These are phyloP conservation scores for Scaptomyza cyrtandrae DNA, from an alignment of 2,888 invertebrate genomes.

Conservation along the genomic window DNA sequence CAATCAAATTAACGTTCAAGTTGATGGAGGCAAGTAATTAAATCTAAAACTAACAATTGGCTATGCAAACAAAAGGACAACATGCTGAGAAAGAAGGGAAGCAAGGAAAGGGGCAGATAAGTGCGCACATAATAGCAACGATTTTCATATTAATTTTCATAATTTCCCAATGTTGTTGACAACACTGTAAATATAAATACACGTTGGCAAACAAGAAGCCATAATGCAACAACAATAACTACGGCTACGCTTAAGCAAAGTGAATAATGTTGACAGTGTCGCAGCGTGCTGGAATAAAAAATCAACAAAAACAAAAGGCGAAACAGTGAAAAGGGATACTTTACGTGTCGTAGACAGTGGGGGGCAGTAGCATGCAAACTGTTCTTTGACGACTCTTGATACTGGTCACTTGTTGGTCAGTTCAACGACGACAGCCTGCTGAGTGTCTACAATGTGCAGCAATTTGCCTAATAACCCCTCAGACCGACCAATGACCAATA, in stretches of 20 bases:
- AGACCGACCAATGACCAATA: constrained; percentile 21
- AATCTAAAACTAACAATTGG: constrained; percentile 75
- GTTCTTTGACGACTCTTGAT: constrained; percentile 17
- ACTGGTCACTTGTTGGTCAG: constrained; percentile 61
- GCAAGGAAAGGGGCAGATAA: not conserved
- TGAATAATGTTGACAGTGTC: constrained; percentile 43
- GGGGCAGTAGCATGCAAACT: constrained; percentile 53
- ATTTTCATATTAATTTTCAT: constrained; percentile 79
- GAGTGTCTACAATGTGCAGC: constrained; percentile 56
- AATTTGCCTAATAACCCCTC: constrained; percentile 71
- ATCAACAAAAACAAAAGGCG: constrained; percentile 48
- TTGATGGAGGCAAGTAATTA: constrained; percentile 73
- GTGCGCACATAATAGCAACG: constrained; percentile 59
- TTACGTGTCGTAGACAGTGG: constrained; percentile 50
- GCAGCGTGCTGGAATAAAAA: constrained; percentile 37
- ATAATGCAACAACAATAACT: not conserved
- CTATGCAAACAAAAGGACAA: constrained; percentile 35
- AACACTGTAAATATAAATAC: constrained; percentile 73
- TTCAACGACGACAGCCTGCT: constrained; percentile 70
- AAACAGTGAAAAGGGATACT: constrained; percentile 71
- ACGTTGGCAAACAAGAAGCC: constrained; percentile 66
- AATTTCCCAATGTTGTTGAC: constrained; percentile 76
- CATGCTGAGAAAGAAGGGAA: too few relatives aligned
- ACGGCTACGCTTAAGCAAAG: not conserved
- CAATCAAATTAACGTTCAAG: constrained; percentile 74